phyloP scores from a whole-genome alignment of 2,113 vertebrate genomes.

The Falco punctatus region DNA sequence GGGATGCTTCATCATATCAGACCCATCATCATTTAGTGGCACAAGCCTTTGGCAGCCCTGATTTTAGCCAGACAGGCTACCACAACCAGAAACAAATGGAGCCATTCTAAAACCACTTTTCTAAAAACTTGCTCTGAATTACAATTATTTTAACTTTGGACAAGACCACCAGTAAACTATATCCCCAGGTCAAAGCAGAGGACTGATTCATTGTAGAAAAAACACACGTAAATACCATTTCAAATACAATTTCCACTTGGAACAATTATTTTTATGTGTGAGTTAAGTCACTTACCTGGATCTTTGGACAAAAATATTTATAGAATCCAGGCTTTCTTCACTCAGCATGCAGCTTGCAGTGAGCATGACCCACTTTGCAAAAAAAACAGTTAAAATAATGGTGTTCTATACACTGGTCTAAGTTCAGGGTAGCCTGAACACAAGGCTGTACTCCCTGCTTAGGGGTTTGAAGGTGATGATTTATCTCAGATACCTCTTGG shows the following conservation, averaged over 20 bases:
- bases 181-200: neutral
- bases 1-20: neutral
- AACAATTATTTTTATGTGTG: neutral
- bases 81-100: neutral
- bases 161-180: neutral
- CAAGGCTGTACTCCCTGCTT: neutral
- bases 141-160: neutral
- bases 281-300: neutral
- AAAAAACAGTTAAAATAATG: neutral
- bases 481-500: neutral
- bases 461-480: neutral
- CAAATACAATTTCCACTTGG: neutral
- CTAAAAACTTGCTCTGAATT: neutral
- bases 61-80: neutral
- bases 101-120: neutral
- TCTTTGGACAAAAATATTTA: neutral
- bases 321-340: neutral
- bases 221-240: neutral
- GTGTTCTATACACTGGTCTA: neutral
- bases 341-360: neutral
- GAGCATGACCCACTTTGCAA: neutral
- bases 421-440: neutral
- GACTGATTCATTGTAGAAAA: neutral
- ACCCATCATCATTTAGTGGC: neutral
- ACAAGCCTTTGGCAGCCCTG: neutral